Percentiles rank a stretch among this genome's conserved stretches.
Evolutionary conservation across 2,888 invertebrate species (phyloP).

Genomic region (Dynastes grantii): DNA sequence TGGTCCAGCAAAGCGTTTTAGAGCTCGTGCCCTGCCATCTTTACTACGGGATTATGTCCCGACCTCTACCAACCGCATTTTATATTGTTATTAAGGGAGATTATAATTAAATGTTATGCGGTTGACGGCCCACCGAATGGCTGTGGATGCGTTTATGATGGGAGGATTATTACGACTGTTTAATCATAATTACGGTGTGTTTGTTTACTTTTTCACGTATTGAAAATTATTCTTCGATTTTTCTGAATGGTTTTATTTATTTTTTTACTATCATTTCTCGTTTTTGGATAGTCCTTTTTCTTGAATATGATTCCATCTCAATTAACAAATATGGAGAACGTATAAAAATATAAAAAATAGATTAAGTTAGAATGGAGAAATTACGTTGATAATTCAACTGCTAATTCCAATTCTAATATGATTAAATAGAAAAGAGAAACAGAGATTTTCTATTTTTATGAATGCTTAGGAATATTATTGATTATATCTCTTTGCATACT

Average conservation of each 20-base stretch:
- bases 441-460: too few relatives aligned
- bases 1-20: conserved; percentile 24
- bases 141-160: conserved; percentile 43
- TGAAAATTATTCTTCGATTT: conserved; percentile 21
- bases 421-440: too few relatives aligned
- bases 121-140: conserved; percentile 39
- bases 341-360: too few relatives aligned
- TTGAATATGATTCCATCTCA: too few relatives aligned
- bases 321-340: too few relatives aligned
- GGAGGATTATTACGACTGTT: conserved; percentile 44
- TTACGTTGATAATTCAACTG: too few relatives aligned
- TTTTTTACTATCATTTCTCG: too few relatives aligned
- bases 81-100: conserved; percentile 50
- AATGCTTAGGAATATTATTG: too few relatives aligned
- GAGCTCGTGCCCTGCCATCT: conserved; percentile 48
- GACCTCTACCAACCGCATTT: conserved; percentile 19
- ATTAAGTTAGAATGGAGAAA: too few relatives aligned
- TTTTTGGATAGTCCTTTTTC: too few relatives aligned
- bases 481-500: too few relatives aligned
- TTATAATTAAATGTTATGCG: conserved; percentile 49
- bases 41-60: conserved; percentile 47
- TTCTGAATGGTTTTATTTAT: background rate
- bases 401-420: too few relatives aligned
- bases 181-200: conserved; percentile 49
- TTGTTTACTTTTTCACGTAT: conserved; percentile 51